Base-by-base conservation (phyloP, 2,797 vertebrate species). In the Chaetodon trifasciatus region DNA sequence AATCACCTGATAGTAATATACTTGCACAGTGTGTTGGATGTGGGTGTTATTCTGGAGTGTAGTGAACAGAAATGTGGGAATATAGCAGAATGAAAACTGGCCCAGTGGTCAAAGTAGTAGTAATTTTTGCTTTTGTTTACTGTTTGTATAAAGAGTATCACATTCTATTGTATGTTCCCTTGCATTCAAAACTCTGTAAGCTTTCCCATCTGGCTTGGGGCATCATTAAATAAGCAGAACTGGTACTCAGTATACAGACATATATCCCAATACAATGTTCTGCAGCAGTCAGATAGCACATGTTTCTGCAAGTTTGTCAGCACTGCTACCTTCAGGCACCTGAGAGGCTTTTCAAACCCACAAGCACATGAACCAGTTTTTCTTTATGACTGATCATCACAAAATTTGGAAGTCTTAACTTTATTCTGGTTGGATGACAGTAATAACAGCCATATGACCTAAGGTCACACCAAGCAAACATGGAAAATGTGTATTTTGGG, bases 401-500 rank as follows among this genome's bases (percentile, higher is more conserved):
- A 70, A 46, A 64, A 21, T 65, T n/a, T 44, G 66, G 42, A 56
- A 53, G 46, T 39, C 40, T 67, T 28, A 24, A 4, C 42, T 69
- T 7, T 65, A 50, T 62, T 64, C 44, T 50, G 58, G 32, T 42
- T 40, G 17, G 55, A 64, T 57, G 57, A 56, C 55, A 13, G 55
- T 24, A 53, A 39, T 37, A 76, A 57, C 57, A 42, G 56, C 44
- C 19, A n/a, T 55, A 28, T 66, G 55, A 44, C 64, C 53, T 47
- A 8, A 70, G 58, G 53, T 70, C 65, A 55, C 66, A 79, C 40
- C n/a, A 47, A 57, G 46, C 21, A 69, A 70, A 61, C 64, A 44
- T 23, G 63, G 21, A 82, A 69, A 64, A 81, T 62, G 32, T 56
- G 50, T 76, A 23, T 68, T 79, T 83, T 76, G 49, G 81, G 55